Conservation (phyloP, 2,888 invertebrate genomes). For the Coremacera marginata region DNA sequence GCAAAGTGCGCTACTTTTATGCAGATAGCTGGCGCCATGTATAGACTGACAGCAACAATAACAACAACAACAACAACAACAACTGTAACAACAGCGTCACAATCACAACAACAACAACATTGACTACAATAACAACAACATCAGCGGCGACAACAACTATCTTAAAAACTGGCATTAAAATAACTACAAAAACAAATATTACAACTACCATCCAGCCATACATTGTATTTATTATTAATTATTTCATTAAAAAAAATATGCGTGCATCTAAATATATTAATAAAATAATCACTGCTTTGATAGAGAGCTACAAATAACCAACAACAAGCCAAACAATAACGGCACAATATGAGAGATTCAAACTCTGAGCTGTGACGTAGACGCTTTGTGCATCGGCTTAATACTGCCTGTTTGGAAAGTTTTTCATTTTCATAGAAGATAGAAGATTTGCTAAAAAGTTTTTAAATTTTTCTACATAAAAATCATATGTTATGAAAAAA, state of each 20-base stretch:
- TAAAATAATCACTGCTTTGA: not conserved
- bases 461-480: no score
- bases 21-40: constrained; percentile 29
- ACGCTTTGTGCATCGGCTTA: no score
- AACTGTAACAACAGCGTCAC: not conserved
- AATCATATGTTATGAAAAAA: no score
- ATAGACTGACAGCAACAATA: not conserved
- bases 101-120: not conserved
- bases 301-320: not conserved
- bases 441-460: no score
- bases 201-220: not conserved
- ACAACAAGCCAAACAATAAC: no score
- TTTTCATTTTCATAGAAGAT: no score
- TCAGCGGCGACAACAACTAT: constrained; percentile 10
- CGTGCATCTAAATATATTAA: not conserved
- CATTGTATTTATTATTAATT: no score
- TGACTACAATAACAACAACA: constrained; percentile 2
- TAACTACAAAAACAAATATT: not conserved
- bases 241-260: not conserved
- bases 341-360: no score
- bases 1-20: constrained; percentile 15
- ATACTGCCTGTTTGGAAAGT: no score
- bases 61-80: constrained; percentile 17
- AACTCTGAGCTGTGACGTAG: no score
- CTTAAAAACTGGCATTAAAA: constrained; percentile 4